phyloP scores from a whole-genome alignment of 2,113 vertebrate species.

The Tachycineta bicolor region DNA sequence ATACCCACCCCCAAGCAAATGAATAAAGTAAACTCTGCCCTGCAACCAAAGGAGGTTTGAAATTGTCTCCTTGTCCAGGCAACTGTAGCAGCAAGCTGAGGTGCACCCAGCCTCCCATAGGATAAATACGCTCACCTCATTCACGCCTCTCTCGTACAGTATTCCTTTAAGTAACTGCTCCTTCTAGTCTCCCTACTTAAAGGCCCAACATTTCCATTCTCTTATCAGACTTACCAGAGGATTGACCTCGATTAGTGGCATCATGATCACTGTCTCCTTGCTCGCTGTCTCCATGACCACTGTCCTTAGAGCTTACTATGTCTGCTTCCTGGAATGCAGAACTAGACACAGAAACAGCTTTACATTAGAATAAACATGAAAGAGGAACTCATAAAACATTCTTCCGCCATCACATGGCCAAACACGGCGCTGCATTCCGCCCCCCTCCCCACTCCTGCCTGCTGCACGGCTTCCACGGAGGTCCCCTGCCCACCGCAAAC shows the following conservation, averaged over 20 bases:
- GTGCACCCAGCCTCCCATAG: not conserved
- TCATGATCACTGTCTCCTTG: slow-evolving; percentile 99
- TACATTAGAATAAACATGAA: slow-evolving; percentile 68
- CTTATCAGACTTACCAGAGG: slow-evolving; percentile 87
- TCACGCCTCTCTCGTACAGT: not conserved
- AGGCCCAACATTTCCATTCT: slow-evolving; percentile 54
- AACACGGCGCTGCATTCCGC: slow-evolving; percentile 71
- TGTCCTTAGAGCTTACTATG: slow-evolving; percentile 99
- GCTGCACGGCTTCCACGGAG: not conserved
- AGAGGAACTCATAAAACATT: slow-evolving; percentile 74
- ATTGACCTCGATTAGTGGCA: slow-evolving; percentile 95
- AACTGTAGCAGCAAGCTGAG: not conserved
- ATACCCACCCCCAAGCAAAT: not conserved
- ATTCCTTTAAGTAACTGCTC: not conserved
- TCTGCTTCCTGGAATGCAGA: slow-evolving; percentile 98
- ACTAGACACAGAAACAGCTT: slow-evolving; percentile 77
- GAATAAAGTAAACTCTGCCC: not conserved
- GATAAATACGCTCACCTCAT: not conserved
- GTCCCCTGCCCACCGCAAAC: not conserved
- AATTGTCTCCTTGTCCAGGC: not conserved
- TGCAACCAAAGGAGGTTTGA: accelerated
- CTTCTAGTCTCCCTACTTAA: slow-evolving; percentile 16
- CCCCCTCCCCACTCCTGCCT: not conserved
- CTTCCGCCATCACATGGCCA: slow-evolving; percentile 84
- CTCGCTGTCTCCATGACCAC: slow-evolving; percentile 97